These are phyloP conservation scores for Stenotaenia linearis DNA, from an alignment of 2,888 invertebrate genomes.

Conservation along the genomic window DNA sequence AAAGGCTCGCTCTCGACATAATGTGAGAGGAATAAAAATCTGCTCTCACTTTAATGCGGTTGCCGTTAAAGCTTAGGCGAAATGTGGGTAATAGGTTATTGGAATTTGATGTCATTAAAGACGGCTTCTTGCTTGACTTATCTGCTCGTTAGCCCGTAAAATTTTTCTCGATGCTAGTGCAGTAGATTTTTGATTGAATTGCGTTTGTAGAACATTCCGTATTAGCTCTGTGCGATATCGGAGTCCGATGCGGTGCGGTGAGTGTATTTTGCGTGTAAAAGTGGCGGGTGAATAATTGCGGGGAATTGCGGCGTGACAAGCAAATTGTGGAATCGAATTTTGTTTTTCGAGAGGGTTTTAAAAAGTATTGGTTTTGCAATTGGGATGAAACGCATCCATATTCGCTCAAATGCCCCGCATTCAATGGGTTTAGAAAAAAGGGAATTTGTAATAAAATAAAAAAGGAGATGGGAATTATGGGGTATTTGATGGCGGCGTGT, in stretches of 20 bases:
- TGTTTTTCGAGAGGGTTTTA: neutral
- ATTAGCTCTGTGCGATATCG: neutral
- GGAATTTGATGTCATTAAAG: slow-evolving; percentile 9
- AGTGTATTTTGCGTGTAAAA: neutral
- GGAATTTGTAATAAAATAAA: too few relatives aligned
- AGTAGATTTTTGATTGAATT: neutral
- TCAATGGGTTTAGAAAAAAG: too few relatives aligned
- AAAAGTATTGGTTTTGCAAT: neutral
- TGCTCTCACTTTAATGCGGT: neutral
- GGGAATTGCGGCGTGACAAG: neutral
- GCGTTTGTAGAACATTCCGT: neutral
- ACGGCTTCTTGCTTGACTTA: neutral
- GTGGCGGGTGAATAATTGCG: neutral
- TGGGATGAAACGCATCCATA: neutral
- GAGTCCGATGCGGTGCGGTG: neutral
- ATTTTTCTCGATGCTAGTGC: neutral
- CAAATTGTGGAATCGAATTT: neutral
- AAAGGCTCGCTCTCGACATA: neutral
- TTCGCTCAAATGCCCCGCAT: neutral
- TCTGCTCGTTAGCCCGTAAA: neutral
- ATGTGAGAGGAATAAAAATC: neutral
- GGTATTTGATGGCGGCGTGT: neutral
- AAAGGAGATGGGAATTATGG: neutral
- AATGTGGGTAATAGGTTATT: neutral
- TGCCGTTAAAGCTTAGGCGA: neutral